Base-by-base conservation (phyloP, 2,113 vertebrate genomes). In the Lethenteron reissneri region DNA sequence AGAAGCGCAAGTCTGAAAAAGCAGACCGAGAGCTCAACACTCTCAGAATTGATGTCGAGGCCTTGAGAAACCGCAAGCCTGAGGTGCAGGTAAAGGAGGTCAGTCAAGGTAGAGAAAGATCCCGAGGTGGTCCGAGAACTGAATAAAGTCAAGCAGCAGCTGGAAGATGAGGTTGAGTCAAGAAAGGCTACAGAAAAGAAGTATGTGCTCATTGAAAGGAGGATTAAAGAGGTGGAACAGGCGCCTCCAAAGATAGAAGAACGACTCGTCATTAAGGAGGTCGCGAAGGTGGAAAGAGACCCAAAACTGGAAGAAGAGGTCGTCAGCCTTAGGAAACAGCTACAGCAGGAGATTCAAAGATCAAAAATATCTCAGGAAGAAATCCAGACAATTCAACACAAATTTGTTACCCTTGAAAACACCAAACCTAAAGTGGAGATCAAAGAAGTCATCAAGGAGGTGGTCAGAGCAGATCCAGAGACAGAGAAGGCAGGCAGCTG, bases 211-310 rank as follows among this genome's bases (percentile, higher is more conserved):
- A 64, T 74, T 8, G 85, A 77, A 75, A 82, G 76, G 73, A 87
- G 82, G 76, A 76, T 94, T 21, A 75, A 76, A 1, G 78, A 75
- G 71, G 69, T 89, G 73, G 86, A 89, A 73, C 81, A 77, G 0
- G 80, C 81, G 71, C 75, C 81, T 56, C 86, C 83, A 71, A 79
- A 76, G 0, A 3, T 73, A 10, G 76, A 83, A 74, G 81, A 86
- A 19, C 88, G 89, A 73, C 80, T 96, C 58, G 79, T 92, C 75
- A 95, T 88, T 70, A 95, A 88, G 79, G 94, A 97, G 77, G 84
- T 99, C 76, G 97, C 89, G 7, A 85, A 89, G 73, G 86, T 88
- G 58, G 90, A 99, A 80, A 88, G 77, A 78, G 89, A 95, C 76
- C 86, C 89, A 9, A 78, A 81, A 74, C 76, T 99, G 72, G 90